Evolutionary conservation across 2,113 vertebrate species (phyloP).

Genomic region (Chiloscyllium plagiosum): DNA sequence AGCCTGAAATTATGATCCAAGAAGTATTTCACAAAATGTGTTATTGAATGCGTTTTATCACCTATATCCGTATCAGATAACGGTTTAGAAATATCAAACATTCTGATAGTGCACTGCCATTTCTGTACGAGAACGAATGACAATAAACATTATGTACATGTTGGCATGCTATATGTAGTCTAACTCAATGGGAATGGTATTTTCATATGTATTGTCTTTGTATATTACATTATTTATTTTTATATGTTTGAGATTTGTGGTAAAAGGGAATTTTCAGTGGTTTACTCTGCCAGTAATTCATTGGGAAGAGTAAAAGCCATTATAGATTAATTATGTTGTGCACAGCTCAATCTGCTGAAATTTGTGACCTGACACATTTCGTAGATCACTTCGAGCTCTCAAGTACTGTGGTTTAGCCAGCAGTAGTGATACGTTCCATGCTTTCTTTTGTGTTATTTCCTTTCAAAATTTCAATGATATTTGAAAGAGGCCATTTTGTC

Average conservation of each 20-base stretch:
- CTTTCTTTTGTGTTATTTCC: constrained; percentile 50
- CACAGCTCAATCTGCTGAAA: constrained; percentile 45
- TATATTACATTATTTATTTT: constrained; percentile 74
- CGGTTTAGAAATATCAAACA: constrained; percentile 55
- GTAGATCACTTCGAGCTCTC: constrained; percentile 53
- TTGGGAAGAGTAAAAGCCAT: constrained; percentile 48
- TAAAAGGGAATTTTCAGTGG: constrained; percentile 51
- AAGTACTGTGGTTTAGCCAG: constrained; percentile 45
- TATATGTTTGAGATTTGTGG: constrained; percentile 64
- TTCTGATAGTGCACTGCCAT: constrained; percentile 67
- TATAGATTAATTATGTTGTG: constrained; percentile 48
- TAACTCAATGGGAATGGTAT: constrained; percentile 70
- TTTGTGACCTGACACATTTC: constrained; percentile 52
- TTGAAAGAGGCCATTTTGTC: constrained; percentile 41
- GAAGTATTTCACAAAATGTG: constrained; percentile 68
- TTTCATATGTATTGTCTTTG: constrained; percentile 69
- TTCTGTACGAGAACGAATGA: constrained; percentile 68
- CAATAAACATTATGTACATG: constrained; percentile 62
- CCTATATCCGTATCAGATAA: constrained; percentile 61
- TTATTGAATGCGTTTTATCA: constrained; percentile 62
- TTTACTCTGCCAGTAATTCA: constrained; percentile 50
- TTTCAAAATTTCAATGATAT: constrained; percentile 42
- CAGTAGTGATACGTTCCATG: constrained; percentile 45
- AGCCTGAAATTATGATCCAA: constrained; percentile 69
- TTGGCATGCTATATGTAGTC: constrained; percentile 80